phyloP scores from a whole-genome alignment of 2,113 vertebrate species.

The Okapia johnstoni region DNA sequence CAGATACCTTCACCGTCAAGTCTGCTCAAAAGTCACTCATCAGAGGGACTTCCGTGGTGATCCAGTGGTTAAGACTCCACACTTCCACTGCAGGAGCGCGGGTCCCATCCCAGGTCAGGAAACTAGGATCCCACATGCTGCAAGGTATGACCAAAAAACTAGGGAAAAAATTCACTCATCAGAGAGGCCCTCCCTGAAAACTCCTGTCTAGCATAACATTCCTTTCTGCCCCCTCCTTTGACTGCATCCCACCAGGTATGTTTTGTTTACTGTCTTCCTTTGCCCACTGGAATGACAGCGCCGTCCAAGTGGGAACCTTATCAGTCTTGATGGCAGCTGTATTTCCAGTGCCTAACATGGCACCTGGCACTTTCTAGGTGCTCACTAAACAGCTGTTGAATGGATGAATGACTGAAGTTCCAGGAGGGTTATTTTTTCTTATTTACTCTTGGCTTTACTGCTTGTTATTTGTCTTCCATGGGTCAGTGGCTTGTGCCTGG shows the following conservation, averaged over 20 bases:
- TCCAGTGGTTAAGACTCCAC: not conserved
- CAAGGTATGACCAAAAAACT: not conserved
- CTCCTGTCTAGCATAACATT: not conserved
- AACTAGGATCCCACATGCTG: not conserved
- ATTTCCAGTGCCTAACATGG: too few relatives aligned
- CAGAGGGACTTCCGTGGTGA: not conserved
- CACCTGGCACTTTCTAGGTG: not conserved
- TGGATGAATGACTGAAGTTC: not conserved
- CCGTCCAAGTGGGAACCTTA: not conserved
- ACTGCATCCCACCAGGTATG: too few relatives aligned
- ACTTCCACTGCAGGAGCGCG: not conserved
- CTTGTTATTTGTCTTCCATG: not conserved
- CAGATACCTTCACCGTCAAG: not conserved
- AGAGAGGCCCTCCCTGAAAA: not conserved
- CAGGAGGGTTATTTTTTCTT: not conserved
- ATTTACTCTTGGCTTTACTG: not conserved
- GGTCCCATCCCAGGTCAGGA: not conserved
- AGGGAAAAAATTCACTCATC: not conserved
- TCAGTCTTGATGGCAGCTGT: not conserved
- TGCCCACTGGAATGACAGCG: not conserved
- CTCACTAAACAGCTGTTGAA: not conserved
- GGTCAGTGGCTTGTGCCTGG: not conserved
- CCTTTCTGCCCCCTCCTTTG: not conserved
- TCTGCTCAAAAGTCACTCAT: not conserved
- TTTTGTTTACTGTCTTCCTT: not conserved